Conservation (phyloP, 2,888 invertebrate species). For the Apamea anceps region DNA sequence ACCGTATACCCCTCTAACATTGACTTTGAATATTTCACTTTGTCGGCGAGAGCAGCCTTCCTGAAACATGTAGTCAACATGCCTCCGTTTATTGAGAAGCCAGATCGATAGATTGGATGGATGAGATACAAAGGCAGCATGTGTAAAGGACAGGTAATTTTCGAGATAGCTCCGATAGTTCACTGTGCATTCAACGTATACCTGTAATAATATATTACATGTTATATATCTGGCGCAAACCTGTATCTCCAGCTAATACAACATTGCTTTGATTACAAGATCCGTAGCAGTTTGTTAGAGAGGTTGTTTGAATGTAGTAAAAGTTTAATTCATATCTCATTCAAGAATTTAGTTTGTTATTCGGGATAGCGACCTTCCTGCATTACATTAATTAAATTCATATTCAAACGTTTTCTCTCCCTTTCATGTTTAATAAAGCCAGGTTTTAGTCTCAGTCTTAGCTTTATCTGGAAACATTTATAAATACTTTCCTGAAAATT, state of each 20-base stretch:
- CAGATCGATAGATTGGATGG: conserved; percentile 46
- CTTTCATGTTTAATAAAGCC: conserved; percentile 6
- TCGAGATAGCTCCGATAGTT: conserved; percentile 23
- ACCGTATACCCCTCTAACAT: conserved; percentile 9
- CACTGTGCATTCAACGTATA: conserved; percentile 18
- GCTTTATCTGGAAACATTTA: conserved; percentile 10
- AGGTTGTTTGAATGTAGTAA: conserved; percentile 3
- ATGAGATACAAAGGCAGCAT: conserved; percentile 46
- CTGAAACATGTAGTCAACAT: conserved; percentile 27
- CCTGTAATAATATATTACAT: conserved; percentile 5
- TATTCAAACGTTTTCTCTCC: conserved; percentile 7
- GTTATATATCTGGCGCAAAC: conserved; percentile 2
- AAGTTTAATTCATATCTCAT: conserved; percentile 33
- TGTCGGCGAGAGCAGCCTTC: neutral
- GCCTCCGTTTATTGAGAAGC: conserved; percentile 39
- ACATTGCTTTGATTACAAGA: conserved; percentile 9
- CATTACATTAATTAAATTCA: conserved; percentile 29
- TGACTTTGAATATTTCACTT: conserved; percentile 41
- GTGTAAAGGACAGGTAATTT: conserved; percentile 43
- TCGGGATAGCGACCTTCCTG: neutral
- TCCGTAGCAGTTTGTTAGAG: neutral
- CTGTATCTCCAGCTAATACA: neutral
- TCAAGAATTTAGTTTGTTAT: conserved; percentile 18
- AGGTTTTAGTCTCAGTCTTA: neutral
- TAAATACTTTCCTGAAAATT: conserved; percentile 4